phyloP scores from a whole-genome alignment of 2,113 vertebrate species.

The Guaruba guarouba region DNA sequence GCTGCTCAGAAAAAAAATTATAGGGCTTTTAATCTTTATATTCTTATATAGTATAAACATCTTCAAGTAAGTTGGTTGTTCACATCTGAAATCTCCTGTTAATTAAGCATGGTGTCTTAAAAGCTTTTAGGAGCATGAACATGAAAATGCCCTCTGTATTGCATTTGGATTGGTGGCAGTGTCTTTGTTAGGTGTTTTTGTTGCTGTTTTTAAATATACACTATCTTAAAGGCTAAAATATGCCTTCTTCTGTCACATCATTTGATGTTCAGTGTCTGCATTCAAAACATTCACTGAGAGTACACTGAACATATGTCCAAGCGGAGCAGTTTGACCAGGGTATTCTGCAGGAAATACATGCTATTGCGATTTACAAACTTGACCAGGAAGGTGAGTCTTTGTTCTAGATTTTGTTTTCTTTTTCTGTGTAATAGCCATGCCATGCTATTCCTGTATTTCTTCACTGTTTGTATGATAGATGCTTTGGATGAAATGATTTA shows the following conservation, averaged over 20 bases:
- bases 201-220: background rate
- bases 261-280: background rate
- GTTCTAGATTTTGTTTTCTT: background rate
- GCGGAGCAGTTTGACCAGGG: background rate
- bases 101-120: background rate
- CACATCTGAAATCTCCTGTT: background rate
- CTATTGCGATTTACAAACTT: background rate
- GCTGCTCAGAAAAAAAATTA: background rate
- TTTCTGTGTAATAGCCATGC: background rate
- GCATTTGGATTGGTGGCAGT: slow-evolving; percentile 13
- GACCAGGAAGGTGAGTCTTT: background rate
- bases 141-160: background rate
- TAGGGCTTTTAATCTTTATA: background rate
- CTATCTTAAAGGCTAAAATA: slow-evolving; percentile 1
- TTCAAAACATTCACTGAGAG: background rate
- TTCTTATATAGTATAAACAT: background rate
- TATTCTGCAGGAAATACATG: background rate
- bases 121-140: background rate
- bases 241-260: background rate
- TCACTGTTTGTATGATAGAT: background rate
- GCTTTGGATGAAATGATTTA: background rate
- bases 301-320: background rate
- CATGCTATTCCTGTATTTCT: background rate
- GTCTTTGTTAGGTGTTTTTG: slow-evolving; percentile 19
- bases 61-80: background rate